A percentile compares a stretch with the other conserved stretches of the same genome.
These are phyloP conservation scores for Globia sparganii DNA, from an alignment of 2,888 invertebrate genomes.

Conservation along the genomic window DNA sequence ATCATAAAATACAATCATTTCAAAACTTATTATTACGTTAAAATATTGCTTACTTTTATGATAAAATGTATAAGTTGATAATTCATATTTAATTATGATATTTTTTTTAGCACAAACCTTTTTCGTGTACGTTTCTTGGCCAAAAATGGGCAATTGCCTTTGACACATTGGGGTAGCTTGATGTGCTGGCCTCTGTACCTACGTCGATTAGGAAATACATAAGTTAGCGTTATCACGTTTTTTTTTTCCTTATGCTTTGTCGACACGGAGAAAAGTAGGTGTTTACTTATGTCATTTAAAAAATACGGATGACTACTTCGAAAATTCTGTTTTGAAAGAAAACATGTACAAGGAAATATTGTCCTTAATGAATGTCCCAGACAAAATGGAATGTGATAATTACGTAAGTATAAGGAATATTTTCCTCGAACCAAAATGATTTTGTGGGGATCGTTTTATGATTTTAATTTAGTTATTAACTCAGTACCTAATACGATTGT, in stretches of 20 bases:
- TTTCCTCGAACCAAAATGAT: conserved; percentile 3
- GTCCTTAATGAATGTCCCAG: background rate
- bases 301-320: conserved; percentile 7
- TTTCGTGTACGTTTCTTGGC: too few relatives aligned
- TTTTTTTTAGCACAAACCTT: too few relatives aligned
- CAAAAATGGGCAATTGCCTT: too few relatives aligned
- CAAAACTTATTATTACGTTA: too few relatives aligned
- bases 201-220: background rate
- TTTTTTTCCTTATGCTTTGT: background rate
- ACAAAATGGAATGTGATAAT: background rate
- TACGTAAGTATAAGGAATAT: background rate
- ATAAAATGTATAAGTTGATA: too few relatives aligned
- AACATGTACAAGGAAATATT: conserved; percentile 38
- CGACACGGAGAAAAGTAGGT: background rate
- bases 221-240: background rate
- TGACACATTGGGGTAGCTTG: too few relatives aligned
- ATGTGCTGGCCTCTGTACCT: too few relatives aligned
- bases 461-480: background rate
- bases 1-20: too few relatives aligned
- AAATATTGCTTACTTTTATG: too few relatives aligned
- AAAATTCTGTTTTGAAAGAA: conserved; percentile 34
- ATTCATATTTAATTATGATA: too few relatives aligned
- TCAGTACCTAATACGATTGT: background rate
- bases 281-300: conserved; percentile 4
- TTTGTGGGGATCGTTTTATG: background rate